Evolutionary conservation across 2,113 vertebrate species (phyloP).

Genomic region (Etia nguti): DNA sequence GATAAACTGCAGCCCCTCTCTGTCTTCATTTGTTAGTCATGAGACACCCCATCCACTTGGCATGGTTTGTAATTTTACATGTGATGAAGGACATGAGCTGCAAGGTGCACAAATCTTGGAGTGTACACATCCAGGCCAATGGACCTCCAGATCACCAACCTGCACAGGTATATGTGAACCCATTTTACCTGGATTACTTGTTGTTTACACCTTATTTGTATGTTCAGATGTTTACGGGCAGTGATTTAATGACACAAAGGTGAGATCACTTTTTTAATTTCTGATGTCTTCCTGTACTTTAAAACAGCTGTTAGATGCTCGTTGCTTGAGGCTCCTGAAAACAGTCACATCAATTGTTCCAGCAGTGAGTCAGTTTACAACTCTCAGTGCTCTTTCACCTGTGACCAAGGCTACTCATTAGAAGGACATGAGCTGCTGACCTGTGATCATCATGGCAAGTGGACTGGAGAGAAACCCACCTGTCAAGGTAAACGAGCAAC

Average conservation of each 20-base stretch:
- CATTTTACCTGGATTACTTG: too few species aligned
- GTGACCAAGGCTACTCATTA: constrained; percentile 39
- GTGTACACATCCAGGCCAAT: too few species aligned
- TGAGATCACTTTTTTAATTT: neutral
- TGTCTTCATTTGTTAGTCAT: too few species aligned
- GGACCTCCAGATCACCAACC: too few species aligned
- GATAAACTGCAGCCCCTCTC: too few species aligned
- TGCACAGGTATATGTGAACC: too few species aligned
- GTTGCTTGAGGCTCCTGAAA: constrained; percentile 17
- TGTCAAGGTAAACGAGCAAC: constrained; percentile 45
- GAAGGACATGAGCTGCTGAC: constrained; percentile 32
- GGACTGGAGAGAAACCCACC: constrained; percentile 52
- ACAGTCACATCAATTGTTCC: constrained; percentile 58
- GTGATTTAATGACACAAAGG: neutral
- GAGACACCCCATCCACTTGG: too few species aligned
- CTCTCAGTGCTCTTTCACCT: constrained; percentile 61
- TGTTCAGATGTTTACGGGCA: neutral
- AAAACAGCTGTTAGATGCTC: constrained; percentile 53
- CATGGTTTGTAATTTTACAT: too few species aligned
- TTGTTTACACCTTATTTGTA: too few species aligned
- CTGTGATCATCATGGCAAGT: constrained; percentile 61
- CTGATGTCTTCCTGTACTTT: accelerated
- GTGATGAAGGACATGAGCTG: too few species aligned
- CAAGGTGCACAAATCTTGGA: too few species aligned
- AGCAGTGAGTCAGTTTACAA: neutral